Base-by-base conservation (phyloP, 2,113 vertebrate species). In the Illadopsis cleaveri region DNA sequence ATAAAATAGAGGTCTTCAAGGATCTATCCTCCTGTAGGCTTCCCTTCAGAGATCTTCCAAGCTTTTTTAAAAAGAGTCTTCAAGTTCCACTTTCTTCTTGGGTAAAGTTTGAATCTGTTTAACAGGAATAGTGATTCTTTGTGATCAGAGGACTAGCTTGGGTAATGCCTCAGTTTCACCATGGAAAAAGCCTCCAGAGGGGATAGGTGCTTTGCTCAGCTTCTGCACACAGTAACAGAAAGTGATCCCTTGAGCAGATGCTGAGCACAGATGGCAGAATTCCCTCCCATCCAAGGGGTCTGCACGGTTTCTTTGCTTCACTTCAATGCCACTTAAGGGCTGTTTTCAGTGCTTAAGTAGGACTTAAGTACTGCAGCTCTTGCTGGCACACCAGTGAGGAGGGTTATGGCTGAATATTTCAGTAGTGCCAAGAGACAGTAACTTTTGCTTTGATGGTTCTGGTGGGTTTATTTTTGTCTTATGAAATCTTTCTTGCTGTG, bases 401-500 rank as follows among this genome's bases (percentile, higher is more conserved):
- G 37, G 31, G 22, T 53, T 53, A n/a, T 82, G 40, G 37, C 37
- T 75, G 31, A 64, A n/a, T 84, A 47, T 58, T 72, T 93, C 37
- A 68, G 58, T 33, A 35, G 38, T 54, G 25, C n/a, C 38, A 61
- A 35, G 24, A 80, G 48, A 60, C 28, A 58, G n/a, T 30, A 54
- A 38, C 45, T 95, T 90, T 45, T 77, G 19, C 38, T 81, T 70
- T 86, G 42, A 58, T 90, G 42, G 42, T 89, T 89, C 30, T 75
- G 54, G 16, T 82, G 47, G 33, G 31, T 90, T 84, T 85, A 79
- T 58, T 91, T 89, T 81, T 66, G 45, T 54, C 57, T 60, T 80
- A 56, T 0, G 3, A 56, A 48, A 7, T 69, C 28, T 87, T 69
- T 64, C 57, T 91, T 69, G 56, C 51, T 48, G 75, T 38, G 64